A percentile compares a stretch with the other conserved stretches of the same genome.
phyloP scores from a whole-genome alignment of 2,113 vertebrate species.

The Sceloporus tristichus region DNA sequence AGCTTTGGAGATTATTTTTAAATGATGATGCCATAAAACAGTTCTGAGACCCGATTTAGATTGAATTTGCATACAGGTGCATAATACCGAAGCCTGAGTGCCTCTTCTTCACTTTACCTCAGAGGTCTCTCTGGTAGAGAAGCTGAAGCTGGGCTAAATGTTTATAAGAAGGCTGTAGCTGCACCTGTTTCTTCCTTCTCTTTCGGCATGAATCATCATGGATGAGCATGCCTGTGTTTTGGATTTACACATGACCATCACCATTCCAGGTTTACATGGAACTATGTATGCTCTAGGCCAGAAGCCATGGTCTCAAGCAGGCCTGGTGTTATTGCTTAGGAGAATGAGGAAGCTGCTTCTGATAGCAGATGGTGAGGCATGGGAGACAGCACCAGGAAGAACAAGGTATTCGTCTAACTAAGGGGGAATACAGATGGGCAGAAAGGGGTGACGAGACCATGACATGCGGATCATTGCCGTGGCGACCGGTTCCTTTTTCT shows the following conservation, averaged over 20 bases:
- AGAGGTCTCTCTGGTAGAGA: neutral
- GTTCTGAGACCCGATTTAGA: neutral
- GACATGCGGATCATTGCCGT: too few species aligned
- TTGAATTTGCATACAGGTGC: neutral
- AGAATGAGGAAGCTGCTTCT: neutral
- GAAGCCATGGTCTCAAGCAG: neutral
- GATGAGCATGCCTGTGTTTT: neutral
- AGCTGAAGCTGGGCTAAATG: neutral
- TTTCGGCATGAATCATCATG: neutral
- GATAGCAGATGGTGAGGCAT: too few species aligned
- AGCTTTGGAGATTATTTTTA: conserved; percentile 67
- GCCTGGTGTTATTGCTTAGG: neutral
- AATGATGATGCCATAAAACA: conserved; percentile 30
- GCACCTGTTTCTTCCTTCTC: neutral
- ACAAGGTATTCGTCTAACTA: too few species aligned
- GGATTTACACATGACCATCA: neutral
- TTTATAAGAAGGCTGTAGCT: neutral
- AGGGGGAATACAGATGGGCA: too few species aligned
- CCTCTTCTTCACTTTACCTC: neutral
- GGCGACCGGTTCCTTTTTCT: too few species aligned
- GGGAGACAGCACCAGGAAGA: too few species aligned
- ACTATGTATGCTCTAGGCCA: neutral
- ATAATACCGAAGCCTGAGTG: neutral
- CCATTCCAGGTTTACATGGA: neutral
- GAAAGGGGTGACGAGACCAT: too few species aligned